Conservation (phyloP, 53 echinoderm and acorn worm genomes). For the Hippasteria phrygiana region DNA sequence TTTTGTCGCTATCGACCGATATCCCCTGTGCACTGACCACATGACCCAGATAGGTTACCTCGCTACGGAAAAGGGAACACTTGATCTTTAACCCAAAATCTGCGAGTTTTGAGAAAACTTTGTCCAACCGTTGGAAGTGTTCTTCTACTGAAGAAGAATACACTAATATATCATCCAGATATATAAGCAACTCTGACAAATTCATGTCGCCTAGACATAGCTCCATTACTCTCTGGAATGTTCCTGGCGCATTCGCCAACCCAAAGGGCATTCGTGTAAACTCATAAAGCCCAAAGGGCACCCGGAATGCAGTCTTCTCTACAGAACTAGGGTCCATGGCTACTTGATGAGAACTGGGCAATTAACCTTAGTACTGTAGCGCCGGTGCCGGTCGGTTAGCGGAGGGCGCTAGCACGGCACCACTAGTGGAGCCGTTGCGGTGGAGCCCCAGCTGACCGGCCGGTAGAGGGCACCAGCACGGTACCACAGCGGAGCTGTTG, state of each 20-base stretch:
- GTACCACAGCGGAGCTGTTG: too few relatives aligned
- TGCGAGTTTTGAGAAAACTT: not conserved
- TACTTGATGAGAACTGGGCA: conserved; percentile 56
- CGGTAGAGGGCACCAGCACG: too few relatives aligned
- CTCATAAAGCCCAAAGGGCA: conserved; percentile 10
- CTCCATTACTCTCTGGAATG: conserved; percentile 36
- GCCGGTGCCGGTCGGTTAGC: too few relatives aligned
- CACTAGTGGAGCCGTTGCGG: too few relatives aligned
- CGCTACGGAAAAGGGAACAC: not conserved
- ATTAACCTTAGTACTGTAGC: conserved; percentile 41
- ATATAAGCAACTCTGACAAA: not conserved
- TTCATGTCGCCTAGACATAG: conserved; percentile 41
- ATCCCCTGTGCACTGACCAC: conserved; percentile 1
- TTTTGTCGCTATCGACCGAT: not conserved
- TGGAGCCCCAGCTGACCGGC: too few relatives aligned
- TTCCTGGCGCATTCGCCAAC: not conserved
- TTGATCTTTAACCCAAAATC: not conserved
- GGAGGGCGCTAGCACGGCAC: too few relatives aligned
- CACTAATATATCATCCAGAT: not conserved
- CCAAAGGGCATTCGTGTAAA: conserved; percentile 27
- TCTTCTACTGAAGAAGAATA: too few relatives aligned
- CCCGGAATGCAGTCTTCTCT: conserved; percentile 12
- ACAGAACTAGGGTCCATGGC: conserved; percentile 15
- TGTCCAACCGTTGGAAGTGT: not conserved
- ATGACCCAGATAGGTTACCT: not conserved